Base-by-base conservation (phyloP, 2,888 invertebrate species). In the Drosophila pseudotalamancana region DNA sequence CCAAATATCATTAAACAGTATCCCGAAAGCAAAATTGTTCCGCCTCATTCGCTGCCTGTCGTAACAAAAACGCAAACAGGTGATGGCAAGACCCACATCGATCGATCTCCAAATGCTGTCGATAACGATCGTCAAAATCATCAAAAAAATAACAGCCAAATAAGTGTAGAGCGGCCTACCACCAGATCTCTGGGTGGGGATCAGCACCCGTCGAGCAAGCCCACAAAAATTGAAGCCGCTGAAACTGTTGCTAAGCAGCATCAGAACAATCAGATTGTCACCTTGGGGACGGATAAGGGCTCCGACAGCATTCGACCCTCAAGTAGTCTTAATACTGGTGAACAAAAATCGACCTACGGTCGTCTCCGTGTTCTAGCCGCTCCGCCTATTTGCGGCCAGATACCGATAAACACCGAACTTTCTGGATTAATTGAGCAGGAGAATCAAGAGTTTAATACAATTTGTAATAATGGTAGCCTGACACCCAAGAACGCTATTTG, bases 351-450 rank as follows among this genome's bases (percentile, higher is more conserved):
- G 6, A 95, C 95, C 0, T 92, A 96, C 81, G 96, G 95, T 0
- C 92, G 96, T 0, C 91, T 96, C 35, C 93, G 96, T 5, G 96
- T 96, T 5, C 94, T 95, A 34, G 94, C 94, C 2, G 94, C 94
- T 1, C 93, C 94, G 0, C 93, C 94, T n/a, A 93, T 93, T 45
- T 19, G 5, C 66, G 53, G 6, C 39, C 45, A 23, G 35, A 9
- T 18, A n/a, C n/a, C n/a, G n/a, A n/a, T n/a, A n/a, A 19, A 8
- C 18, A 9, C 35, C 4, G 56, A 53, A 4, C 23, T 37, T 8
- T 42, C 49, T 8, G 19, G 18, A 4, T 45, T 60, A 11, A 43
- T 39, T 4, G 79, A 67, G 2, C 79, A 57, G 45, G 89, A 89
- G 39, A 79, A 73, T 1, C 84, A 76, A 4, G 78, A 87, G 4